Base-by-base conservation (phyloP, 2,888 invertebrate species). In the Drosophila longiperda region DNA sequence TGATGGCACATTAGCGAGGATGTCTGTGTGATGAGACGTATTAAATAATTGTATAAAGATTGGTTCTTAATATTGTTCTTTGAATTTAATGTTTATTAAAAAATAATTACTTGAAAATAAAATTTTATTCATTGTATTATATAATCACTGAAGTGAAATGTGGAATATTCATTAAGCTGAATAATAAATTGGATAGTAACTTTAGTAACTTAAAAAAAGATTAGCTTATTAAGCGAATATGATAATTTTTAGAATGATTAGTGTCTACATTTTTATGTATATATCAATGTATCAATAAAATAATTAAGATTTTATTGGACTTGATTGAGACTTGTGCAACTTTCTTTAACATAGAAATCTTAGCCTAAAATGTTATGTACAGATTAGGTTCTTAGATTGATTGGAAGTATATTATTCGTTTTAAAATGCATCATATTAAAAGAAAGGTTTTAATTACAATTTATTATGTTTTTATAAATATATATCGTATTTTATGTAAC, bases 31-130 rank as follows among this genome's bases (percentile, higher is more conserved):
- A 12, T 8, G 15, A 26, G 42, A 17, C 9, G 12, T 7, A 29
- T 48, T 59, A 23, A 17, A n/a, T n/a, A 60, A 26, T 26, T 40
- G 29, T 40, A 33, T 38, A 40, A 61, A 32, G 7, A 61, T 54
- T 54, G 54, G 12, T 12, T 52, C 36, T 11, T 6, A n/a, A n/a
- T 32, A 1, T 32, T 9, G 0, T 11, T 29, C 42, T 42, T 20
- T 2, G 4, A 29, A 29, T 9, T 17, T 29, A 17, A 1, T n/a
- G 12, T 26, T 17, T 6, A 20, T 42, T n/a, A 11, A 2, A n/a
- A 20, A 15, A 7, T 20, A 7, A 20, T 7, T 45, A 20, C 36
- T 15, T 36, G 36, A 15, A 17, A 36, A 36, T 36, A 17, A 17
- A 1, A 36, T 36, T 36, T 2, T 17, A 15, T 3, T 36, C 15